Conservation (phyloP, 2,113 vertebrate genomes). For the Phyllostomus discolor region DNA sequence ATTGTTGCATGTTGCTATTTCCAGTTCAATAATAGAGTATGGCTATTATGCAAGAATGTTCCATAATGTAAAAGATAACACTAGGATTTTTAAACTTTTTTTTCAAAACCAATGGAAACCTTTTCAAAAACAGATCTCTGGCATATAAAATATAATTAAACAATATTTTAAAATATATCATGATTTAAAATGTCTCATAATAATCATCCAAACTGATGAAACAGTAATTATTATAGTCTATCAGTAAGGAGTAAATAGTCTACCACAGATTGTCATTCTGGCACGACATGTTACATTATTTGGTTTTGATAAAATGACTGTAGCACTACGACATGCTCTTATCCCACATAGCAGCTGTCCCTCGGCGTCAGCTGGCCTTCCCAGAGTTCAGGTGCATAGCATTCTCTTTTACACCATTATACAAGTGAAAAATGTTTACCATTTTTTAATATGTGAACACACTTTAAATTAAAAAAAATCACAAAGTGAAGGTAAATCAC, state of each 20-base stretch:
- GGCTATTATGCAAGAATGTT: not conserved
- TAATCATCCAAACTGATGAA: not conserved
- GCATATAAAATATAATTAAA: not conserved
- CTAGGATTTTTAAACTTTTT: not conserved
- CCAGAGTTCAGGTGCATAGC: not conserved
- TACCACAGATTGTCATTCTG: not conserved
- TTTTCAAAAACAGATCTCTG: not conserved
- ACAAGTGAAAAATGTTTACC: not conserved
- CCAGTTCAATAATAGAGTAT: not conserved
- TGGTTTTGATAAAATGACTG: not conserved
- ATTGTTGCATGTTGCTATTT: not conserved
- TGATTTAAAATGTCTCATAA: not conserved
- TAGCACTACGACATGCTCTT: fast-evolving
- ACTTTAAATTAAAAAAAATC: not conserved
- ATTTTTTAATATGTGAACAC: not conserved
- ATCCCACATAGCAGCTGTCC: not conserved
- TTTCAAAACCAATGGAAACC: not conserved
- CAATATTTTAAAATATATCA: not conserved
- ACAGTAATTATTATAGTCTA: no score
- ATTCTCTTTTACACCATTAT: not conserved
- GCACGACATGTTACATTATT: fast-evolving
- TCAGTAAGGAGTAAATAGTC: not conserved
- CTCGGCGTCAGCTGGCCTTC: fast-evolving
- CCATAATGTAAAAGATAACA: not conserved
- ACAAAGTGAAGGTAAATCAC: not conserved